Percentiles rank a stretch among this genome's conserved stretches.
Evolutionary conservation across 2,797 vertebrate genomes (phyloP).

Genomic region (Psittacula derbiana): DNA sequence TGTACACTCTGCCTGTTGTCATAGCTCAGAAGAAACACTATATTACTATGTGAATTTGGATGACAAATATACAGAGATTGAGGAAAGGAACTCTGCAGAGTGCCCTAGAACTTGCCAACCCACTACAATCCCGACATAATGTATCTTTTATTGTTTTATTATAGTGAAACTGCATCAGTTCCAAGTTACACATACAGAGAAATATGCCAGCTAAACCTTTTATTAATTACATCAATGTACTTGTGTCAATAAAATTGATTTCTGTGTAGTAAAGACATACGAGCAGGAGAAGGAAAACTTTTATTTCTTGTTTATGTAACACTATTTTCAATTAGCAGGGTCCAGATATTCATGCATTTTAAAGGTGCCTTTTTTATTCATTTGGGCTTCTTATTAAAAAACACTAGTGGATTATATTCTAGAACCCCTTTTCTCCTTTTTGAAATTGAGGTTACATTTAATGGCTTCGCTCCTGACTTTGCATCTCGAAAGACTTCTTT

Average conservation of each 20-base stretch:
- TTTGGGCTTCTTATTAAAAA: constrained; percentile 62
- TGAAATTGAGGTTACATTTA: constrained; percentile 22
- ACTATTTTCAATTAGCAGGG: constrained; percentile 70
- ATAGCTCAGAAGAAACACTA: neutral
- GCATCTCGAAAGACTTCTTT: constrained; percentile 14
- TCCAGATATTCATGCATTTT: constrained; percentile 73
- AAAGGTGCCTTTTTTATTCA: constrained; percentile 40
- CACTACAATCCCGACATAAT: constrained; percentile 5
- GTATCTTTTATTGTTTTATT: constrained; percentile 43
- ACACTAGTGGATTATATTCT: constrained; percentile 14
- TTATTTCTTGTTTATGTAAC: constrained; percentile 63
- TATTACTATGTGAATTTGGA: neutral
- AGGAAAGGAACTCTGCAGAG: neutral
- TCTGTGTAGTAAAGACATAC: constrained; percentile 53
- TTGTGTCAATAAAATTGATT: constrained; percentile 67
- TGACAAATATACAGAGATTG: neutral
- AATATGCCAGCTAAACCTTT: constrained; percentile 52
- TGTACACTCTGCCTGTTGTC: neutral
- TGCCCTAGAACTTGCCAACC: neutral
- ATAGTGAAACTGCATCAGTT: constrained; percentile 7
- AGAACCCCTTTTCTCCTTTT: constrained; percentile 36
- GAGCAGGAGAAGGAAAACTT: constrained; percentile 50
- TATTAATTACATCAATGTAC: constrained; percentile 63
- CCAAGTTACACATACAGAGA: constrained; percentile 55
- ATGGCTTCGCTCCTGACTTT: constrained; percentile 16